These are phyloP conservation scores for Bungarus multicinctus DNA, from an alignment of 2,113 vertebrate species.

Conservation along the genomic window DNA sequence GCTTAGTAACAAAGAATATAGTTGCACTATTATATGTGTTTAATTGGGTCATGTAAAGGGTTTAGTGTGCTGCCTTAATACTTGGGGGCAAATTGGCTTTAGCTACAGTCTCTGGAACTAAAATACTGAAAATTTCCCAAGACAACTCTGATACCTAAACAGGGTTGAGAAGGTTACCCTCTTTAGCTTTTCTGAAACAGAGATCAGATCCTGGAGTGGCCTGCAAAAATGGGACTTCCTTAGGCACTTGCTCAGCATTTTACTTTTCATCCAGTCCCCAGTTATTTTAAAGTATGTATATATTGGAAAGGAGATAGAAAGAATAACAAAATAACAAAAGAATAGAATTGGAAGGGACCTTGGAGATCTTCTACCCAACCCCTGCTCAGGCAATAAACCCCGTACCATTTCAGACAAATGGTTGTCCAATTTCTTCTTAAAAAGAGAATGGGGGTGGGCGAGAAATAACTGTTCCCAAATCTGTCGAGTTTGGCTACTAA, in stretches of 20 bases:
- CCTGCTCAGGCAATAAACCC: too few species aligned
- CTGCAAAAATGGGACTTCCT: neutral
- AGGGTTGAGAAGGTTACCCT: neutral
- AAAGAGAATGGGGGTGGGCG: too few species aligned
- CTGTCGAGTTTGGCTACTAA: neutral
- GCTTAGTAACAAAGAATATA: neutral
- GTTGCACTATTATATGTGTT: neutral
- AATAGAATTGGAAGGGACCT: too few species aligned
- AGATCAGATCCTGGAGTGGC: neutral
- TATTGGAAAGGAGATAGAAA: neutral
- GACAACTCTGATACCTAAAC: neutral
- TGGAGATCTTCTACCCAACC: too few species aligned
- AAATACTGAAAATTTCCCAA: neutral
- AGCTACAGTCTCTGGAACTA: neutral
- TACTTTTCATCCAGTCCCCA: neutral
- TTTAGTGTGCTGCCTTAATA: neutral
- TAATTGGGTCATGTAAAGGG: neutral
- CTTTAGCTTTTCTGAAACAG: neutral
- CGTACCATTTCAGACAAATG: too few species aligned
- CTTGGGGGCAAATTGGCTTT: neutral
- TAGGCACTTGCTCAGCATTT: neutral
- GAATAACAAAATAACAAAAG: neutral
- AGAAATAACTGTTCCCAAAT: neutral
- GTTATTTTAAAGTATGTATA: neutral
- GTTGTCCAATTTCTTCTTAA: too few species aligned